Conservation (phyloP, 2,888 invertebrate genomes). For the Limnephilus marmoratus region DNA sequence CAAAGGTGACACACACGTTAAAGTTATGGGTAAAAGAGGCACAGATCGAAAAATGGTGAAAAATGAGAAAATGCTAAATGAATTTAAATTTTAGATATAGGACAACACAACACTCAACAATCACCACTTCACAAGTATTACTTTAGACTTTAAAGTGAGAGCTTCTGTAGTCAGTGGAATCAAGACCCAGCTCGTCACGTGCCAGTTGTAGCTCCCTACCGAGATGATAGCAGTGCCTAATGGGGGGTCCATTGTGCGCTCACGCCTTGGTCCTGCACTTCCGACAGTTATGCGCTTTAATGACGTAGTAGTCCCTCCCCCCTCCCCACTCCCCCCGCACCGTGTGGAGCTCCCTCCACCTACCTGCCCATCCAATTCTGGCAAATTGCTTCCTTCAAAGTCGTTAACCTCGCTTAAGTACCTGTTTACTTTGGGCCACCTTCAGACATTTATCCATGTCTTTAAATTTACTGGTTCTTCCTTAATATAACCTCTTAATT, state of each 20-base stretch:
- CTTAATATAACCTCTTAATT: neutral
- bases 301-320: conserved; percentile 47
- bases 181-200: neutral
- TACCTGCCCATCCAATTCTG: conserved; percentile 54
- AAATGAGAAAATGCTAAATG: too few species aligned
- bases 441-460: neutral
- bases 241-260: conserved; percentile 12
- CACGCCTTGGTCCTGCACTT: conserved; percentile 9
- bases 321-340: conserved; percentile 10
- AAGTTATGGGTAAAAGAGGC: too few species aligned
- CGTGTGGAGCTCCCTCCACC: neutral
- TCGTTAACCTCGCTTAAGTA: conserved; percentile 38
- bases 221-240: neutral
- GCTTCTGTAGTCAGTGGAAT: neutral
- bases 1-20: too few species aligned
- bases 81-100: too few species aligned
- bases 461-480: neutral
- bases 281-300: conserved; percentile 52
- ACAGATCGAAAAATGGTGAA: too few species aligned
- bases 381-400: conserved; percentile 60
- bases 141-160: neutral
- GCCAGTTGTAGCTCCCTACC: neutral
- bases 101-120: too few species aligned
- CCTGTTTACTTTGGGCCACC: neutral
- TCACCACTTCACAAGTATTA: too few species aligned